A percentile compares a stretch with the other conserved stretches of the same genome.
Evolutionary conservation across 2,888 invertebrate species (phyloP).

Genomic region (Alsophila aescularia): DNA sequence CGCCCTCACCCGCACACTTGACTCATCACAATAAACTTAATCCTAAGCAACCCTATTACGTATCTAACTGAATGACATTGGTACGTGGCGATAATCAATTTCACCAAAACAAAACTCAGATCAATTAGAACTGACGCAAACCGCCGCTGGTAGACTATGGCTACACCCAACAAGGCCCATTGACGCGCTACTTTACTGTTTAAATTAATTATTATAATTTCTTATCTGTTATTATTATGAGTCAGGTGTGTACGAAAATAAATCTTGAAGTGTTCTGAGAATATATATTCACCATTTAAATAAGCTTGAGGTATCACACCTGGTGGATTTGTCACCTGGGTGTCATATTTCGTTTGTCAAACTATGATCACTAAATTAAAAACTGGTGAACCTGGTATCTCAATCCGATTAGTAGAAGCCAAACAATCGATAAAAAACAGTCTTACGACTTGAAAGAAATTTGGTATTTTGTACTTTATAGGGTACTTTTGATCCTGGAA

Average conservation of each 20-base stretch:
- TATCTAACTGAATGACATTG: conserved; percentile 20
- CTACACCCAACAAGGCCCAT: conserved; percentile 32
- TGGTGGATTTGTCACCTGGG: conserved; percentile 12
- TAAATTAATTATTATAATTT: conserved; percentile 11
- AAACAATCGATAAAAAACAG: too few relatives aligned
- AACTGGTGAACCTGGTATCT: too few relatives aligned
- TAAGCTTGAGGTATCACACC: conserved; percentile 5
- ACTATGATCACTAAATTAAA: not conserved
- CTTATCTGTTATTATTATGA: conserved; percentile 35
- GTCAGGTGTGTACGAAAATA: conserved; percentile 25
- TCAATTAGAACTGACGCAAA: conserved; percentile 52
- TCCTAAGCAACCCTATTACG: not conserved
- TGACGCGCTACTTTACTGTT: conserved; percentile 40
- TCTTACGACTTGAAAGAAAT: too few relatives aligned
- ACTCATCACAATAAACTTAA: not conserved
- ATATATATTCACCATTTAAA: conserved; percentile 29
- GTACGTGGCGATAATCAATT: conserved; percentile 27
- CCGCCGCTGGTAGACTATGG: conserved; percentile 5
- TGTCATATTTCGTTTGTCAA: conserved; percentile 11
- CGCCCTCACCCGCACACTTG: not conserved
- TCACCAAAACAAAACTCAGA: conserved; percentile 39
- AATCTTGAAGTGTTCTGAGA: conserved; percentile 7
- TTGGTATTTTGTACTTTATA: too few relatives aligned
- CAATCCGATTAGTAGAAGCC: too few relatives aligned
- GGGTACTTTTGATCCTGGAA: too few relatives aligned